A percentile compares a stretch with the other conserved stretches of the same genome.
These are phyloP conservation scores for Drosophila nigromelanica DNA, from an alignment of 1,140 invertebrate genomes.

Conservation along the genomic window DNA sequence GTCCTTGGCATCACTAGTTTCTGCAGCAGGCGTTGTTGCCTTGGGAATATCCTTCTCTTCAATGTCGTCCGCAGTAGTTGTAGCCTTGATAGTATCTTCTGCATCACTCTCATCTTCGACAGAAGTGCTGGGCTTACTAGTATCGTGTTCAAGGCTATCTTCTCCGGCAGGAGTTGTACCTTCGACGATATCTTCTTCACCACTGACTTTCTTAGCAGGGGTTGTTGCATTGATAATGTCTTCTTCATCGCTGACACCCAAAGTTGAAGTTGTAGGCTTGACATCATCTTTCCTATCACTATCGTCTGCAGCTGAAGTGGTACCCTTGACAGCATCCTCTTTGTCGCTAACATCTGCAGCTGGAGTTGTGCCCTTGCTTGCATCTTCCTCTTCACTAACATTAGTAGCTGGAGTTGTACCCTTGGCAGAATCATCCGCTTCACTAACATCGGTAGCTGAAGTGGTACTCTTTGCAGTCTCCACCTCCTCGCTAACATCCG, in stretches of 20 bases:
- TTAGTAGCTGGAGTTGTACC: background rate
- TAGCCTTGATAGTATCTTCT: slow-evolving; percentile 5
- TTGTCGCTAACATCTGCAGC: background rate
- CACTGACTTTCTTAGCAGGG: slow-evolving; percentile 17
- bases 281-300: slow-evolving; percentile 5
- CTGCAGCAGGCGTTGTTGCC: slow-evolving; percentile 8
- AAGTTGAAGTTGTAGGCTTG: background rate
- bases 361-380: slow-evolving; percentile 2
- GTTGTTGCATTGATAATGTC: slow-evolving; percentile 15
- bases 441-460: background rate
- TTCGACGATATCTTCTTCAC: slow-evolving; percentile 9
- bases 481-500: background rate
- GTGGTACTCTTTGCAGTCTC: slow-evolving; percentile 12
- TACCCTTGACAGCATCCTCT: background rate
- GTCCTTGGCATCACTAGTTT: background rate
- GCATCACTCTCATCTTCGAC: background rate
- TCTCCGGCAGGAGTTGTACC: slow-evolving; percentile 6
- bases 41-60: slow-evolving; percentile 7
- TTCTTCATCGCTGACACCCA: slow-evolving; percentile 1
- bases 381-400: background rate
- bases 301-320: slow-evolving; percentile 6
- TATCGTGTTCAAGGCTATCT: slow-evolving; percentile 4
- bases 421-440: background rate
- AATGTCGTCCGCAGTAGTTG: slow-evolving; percentile 2
- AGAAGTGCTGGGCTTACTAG: slow-evolving; percentile 9